Percentiles rank a stretch among this genome's conserved stretches.
Evolutionary conservation across 2,888 invertebrate species (phyloP).

Genomic region (Ephialtes manifestator): DNA sequence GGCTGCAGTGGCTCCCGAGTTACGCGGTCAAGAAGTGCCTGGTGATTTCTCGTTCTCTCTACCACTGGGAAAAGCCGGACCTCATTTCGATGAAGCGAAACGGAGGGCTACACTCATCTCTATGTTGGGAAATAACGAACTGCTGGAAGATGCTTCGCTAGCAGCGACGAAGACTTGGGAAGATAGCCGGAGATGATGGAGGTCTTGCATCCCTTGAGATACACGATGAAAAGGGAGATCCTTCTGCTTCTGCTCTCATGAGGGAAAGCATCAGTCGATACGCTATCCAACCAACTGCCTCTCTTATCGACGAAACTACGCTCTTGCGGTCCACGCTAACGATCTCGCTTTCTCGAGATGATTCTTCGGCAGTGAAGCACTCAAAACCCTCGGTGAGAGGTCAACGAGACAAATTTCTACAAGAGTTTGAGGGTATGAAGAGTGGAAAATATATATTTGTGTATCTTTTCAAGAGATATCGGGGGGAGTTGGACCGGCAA

Average conservation of each 20-base stretch:
- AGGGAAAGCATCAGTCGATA: constrained; percentile 24
- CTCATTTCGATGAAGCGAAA: constrained; percentile 31
- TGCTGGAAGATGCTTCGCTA: constrained; percentile 19
- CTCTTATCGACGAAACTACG: constrained; percentile 41
- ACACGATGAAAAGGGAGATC: constrained; percentile 42
- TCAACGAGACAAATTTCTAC: constrained; percentile 16
- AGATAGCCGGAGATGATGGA: constrained; percentile 53
- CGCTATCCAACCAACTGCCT: constrained; percentile 30
- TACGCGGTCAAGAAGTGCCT: constrained; percentile 54
- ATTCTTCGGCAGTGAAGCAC: constrained; percentile 24
- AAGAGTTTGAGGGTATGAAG: not conserved
- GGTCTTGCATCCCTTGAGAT: constrained; percentile 50
- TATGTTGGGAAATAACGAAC: constrained; percentile 61
- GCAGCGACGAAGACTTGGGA: constrained; percentile 29
- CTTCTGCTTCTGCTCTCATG: constrained; percentile 11
- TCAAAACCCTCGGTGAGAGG: constrained; percentile 8
- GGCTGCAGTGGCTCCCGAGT: constrained; percentile 6
- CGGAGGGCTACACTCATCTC: constrained; percentile 13
- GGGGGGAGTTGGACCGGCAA: not conserved
- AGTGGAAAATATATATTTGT: not conserved
- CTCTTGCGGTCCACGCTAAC: constrained; percentile 49
- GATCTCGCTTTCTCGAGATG: constrained; percentile 39
- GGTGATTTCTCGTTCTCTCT: constrained; percentile 11
- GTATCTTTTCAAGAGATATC: not conserved
- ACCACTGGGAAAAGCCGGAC: not conserved